These are phyloP conservation scores for Myotis lucifugus DNA, from an alignment of 2,113 vertebrate genomes.

Conservation along the genomic window DNA sequence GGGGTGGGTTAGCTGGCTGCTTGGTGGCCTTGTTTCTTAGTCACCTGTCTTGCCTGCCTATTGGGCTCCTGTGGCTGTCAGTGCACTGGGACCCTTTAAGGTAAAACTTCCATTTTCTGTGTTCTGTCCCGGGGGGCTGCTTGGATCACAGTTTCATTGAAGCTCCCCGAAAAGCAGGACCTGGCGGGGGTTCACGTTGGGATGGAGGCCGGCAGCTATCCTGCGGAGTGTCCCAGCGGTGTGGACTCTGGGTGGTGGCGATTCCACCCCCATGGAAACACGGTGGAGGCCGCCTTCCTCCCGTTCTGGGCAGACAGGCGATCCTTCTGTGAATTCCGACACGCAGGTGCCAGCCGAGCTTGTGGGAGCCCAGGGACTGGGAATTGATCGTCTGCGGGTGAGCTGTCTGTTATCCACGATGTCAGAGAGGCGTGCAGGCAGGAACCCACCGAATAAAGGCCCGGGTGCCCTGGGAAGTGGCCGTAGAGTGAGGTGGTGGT, in stretches of 20 bases:
- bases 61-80: neutral
- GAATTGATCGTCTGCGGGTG: neutral
- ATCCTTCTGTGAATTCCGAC: neutral
- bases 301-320: neutral
- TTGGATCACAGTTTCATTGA: neutral
- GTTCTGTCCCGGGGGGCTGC: neutral
- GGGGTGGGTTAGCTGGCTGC: neutral
- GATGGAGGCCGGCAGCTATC: neutral
- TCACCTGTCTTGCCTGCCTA: neutral
- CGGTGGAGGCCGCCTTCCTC: accelerated
- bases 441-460: neutral
- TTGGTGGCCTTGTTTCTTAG: neutral
- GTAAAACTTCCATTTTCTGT: neutral
- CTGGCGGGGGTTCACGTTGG: neutral
- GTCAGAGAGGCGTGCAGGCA: neutral
- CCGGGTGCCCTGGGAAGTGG: neutral
- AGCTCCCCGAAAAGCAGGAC: neutral
- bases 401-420: neutral
- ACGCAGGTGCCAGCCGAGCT: neutral
- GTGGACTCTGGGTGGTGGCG: too few species aligned
- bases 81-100: neutral
- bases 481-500: neutral
- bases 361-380: neutral
- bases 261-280: accelerated
- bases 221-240: neutral